Percentiles rank a stretch among this genome's conserved stretches.
Evolutionary conservation across 2,113 vertebrate species (phyloP).

Genomic region (Lampris megalopsis): DNA sequence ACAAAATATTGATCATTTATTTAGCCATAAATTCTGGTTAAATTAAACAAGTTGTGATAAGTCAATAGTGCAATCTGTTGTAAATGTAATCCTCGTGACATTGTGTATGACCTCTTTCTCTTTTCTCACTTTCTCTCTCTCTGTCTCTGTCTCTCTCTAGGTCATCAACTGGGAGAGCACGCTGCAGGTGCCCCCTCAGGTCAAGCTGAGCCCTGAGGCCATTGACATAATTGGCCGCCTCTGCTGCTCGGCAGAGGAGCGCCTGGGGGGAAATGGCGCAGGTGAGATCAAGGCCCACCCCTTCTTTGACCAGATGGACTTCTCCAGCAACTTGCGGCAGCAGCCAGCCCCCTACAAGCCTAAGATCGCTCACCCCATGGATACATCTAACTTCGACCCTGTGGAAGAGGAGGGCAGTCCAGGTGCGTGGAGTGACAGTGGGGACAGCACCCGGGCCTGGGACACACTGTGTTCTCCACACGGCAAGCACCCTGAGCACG

Average conservation of each 20-base stretch:
- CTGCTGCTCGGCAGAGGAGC: conserved; percentile 93
- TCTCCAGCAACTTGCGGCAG: conserved; percentile 92
- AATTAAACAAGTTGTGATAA: neutral
- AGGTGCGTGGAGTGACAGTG: conserved; percentile 89
- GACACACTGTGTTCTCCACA: conserved; percentile 87
- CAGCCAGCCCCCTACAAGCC: conserved; percentile 95
- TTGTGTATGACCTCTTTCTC: neutral
- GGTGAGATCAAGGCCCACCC: conserved; percentile 95
- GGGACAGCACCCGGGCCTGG: conserved; percentile 89
- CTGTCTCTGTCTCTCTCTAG: conserved; percentile 70
- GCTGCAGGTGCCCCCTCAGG: conserved; percentile 93
- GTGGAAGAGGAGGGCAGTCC: conserved; percentile 92
- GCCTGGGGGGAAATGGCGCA: conserved; percentile 91
- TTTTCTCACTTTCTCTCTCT: neutral
- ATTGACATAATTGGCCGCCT: conserved; percentile 93
- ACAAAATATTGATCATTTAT: no score
- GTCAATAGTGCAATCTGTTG: neutral
- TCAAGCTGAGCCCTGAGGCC: conserved; percentile 92
- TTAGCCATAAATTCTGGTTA: no score
- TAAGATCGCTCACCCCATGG: conserved; percentile 97
- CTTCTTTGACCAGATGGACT: conserved; percentile 92
- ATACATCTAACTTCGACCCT: conserved; percentile 99
- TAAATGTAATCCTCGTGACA: neutral
- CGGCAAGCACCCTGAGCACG: conserved; percentile 94
- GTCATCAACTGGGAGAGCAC: conserved; percentile 99